These are phyloP conservation scores for Drosophila merina DNA, from an alignment of 2,888 invertebrate genomes.

Conservation along the genomic window DNA sequence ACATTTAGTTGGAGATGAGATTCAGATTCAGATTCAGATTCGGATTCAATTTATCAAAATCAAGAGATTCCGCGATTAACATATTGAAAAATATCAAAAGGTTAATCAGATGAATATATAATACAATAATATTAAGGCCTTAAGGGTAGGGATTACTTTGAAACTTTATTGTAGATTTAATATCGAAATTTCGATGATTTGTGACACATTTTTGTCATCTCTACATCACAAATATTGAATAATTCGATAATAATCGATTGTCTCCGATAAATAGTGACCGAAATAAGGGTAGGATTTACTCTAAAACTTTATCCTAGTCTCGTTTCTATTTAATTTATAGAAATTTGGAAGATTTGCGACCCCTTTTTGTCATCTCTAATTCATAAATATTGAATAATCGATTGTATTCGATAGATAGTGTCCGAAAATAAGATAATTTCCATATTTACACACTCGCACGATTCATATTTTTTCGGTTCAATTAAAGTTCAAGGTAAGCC, in stretches of 20 bases:
- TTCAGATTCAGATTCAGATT: neutral
- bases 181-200: neutral
- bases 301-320: too few species aligned
- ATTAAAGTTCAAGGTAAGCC: constrained; percentile 48
- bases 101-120: neutral
- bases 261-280: constrained; percentile 1
- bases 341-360: neutral
- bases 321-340: neutral
- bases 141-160: too few species aligned
- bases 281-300: neutral
- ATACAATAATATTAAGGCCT: neutral
- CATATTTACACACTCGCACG: constrained; percentile 34
- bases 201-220: neutral
- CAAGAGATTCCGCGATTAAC: neutral
- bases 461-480: constrained; percentile 27
- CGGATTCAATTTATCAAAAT: neutral
- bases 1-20: constrained; percentile 9
- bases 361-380: neutral
- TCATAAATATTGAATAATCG: neutral
- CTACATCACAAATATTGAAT: neutral
- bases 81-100: neutral
- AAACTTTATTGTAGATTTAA: neutral
- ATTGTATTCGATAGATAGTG: constrained; percentile 11
- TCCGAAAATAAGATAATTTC: constrained; percentile 2
- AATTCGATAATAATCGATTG: constrained; percentile 7